phyloP scores from a whole-genome alignment of 2,888 invertebrate genomes.

The Drosophila neutralis region DNA sequence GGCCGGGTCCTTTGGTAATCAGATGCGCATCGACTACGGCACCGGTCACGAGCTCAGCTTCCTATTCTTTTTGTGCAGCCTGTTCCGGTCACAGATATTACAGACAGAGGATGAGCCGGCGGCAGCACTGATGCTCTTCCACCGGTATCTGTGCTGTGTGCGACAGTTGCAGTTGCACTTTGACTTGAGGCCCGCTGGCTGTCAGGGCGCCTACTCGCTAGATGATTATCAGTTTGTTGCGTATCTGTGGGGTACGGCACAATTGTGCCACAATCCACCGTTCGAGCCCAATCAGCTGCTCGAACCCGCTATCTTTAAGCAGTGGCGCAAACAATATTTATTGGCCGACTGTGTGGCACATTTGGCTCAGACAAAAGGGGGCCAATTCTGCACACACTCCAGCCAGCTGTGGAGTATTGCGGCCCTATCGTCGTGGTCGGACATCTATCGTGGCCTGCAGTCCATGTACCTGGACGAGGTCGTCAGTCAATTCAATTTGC shows the following conservation, averaged over 20 bases:
- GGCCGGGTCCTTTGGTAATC: slow-evolving; percentile 96
- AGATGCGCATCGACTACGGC: slow-evolving; percentile 98
- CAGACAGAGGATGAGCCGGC: slow-evolving; percentile 90
- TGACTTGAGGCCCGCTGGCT: slow-evolving; percentile 99
- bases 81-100: slow-evolving; percentile 96
- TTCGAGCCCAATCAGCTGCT: slow-evolving; percentile 94
- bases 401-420: slow-evolving; percentile 99
- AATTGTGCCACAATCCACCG: slow-evolving; percentile 92
- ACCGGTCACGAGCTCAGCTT: slow-evolving; percentile 99
- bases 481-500: slow-evolving; percentile 95
- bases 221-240: slow-evolving; percentile 99
- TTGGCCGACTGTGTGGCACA: slow-evolving; percentile 96
- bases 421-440: slow-evolving; percentile 95
- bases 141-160: slow-evolving; percentile 92
- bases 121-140: slow-evolving; percentile 86
- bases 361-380: slow-evolving; percentile 93
- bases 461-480: slow-evolving; percentile 99
- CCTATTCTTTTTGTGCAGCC: slow-evolving; percentile 95
- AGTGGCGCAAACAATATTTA: slow-evolving; percentile 91
- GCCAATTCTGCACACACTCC: slow-evolving; percentile 99
- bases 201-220: slow-evolving; percentile 99
- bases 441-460: slow-evolving; percentile 96
- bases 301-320: slow-evolving; percentile 89
- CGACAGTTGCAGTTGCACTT: slow-evolving; percentile 95
- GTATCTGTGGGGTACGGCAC: slow-evolving; percentile 99